A percentile compares a stretch with the other conserved stretches of the same genome.
phyloP scores from a whole-genome alignment of 2,113 vertebrate genomes.

The Ornithorhynchus anatinus region DNA sequence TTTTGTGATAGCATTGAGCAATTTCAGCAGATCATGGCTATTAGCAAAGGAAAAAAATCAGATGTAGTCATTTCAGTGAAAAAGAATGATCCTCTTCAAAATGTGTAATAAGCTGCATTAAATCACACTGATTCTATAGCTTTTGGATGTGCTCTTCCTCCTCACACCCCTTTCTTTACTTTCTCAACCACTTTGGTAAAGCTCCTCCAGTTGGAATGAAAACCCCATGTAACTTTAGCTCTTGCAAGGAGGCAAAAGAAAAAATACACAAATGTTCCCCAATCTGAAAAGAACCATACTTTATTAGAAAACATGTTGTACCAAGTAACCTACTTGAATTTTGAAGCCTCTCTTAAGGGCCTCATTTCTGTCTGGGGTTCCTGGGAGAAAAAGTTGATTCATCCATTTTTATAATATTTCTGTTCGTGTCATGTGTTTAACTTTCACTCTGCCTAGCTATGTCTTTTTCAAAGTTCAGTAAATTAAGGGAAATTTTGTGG shows the following conservation, averaged over 20 bases:
- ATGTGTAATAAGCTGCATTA: background rate
- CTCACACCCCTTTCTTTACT: background rate
- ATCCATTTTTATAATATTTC: background rate
- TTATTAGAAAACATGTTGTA: too few species aligned
- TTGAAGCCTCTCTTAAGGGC: too few species aligned
- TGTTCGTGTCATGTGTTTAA: background rate
- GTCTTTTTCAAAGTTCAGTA: background rate
- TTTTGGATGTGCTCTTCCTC: background rate
- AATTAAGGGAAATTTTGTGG: background rate
- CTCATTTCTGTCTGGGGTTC: too few species aligned
- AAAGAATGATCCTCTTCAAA: background rate
- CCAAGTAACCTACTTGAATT: too few species aligned
- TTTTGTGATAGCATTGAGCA: slow-evolving; percentile 3
- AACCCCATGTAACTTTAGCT: background rate
- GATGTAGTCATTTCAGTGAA: background rate
- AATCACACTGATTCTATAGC: background rate
- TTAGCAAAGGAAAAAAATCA: background rate
- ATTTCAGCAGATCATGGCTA: too few species aligned
- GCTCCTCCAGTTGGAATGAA: too few species aligned
- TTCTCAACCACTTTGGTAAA: background rate
- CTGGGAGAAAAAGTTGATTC: background rate
- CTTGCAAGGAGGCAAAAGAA: background rate
- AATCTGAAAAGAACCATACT: background rate
- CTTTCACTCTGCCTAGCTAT: background rate
- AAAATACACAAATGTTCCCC: background rate